Evolutionary conservation across 1,140 invertebrate species (phyloP), one percentile per base, ranked within the genome.

Genomic region (Sitophilus oryzae): DNA sequence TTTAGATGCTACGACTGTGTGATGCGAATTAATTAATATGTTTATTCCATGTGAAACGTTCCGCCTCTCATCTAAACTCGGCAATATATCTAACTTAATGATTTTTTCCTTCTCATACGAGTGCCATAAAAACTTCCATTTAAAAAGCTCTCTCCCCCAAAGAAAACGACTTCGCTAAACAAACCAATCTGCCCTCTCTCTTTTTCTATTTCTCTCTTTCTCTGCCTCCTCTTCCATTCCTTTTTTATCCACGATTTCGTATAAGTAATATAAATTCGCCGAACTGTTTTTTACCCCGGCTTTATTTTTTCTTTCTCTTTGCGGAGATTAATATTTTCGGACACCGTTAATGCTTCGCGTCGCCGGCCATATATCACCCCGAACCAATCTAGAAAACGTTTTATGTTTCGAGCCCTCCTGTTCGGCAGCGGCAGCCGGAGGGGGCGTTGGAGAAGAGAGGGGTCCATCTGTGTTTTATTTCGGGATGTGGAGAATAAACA

Each of bases 341-440:
- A 69, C 67, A 67, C 65, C 25, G 67, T 65, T 69, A 69, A 69
- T 69, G 67, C 65, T 60, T 58, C 60, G 64, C 67, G 67, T 69
- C 67, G 66, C 65, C 66, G 64, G 61, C 67, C 63, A 69, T 69
- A 69, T 69, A 69, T 69, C 67, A 69, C 67, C 64, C n/a, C 65
- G 67, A 67, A 66, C 66, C 66, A 68, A 68, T 68, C 66, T 68
- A 68, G 66, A 66, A 59, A 61, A 63, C 63, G 66, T 67, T 68
- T 68, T 67, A 68, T 65, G 63, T 66, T 66, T 65, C 63, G 60
- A 11, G 25, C 5, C 25, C 25, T n/a, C 25, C 11, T 30, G 25
- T 30, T 6, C 25, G 25, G 25, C 25, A 5, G 25, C 11, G 5
- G 25, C 5, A 11, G 25, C 11, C n/a, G n/a, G n/a, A n/a, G n/a